Evolutionary conservation across 92 coral and sea anemone genomes (phyloP), one percentile per base, ranked within the genome.

Genomic region (Montipora capitata): DNA sequence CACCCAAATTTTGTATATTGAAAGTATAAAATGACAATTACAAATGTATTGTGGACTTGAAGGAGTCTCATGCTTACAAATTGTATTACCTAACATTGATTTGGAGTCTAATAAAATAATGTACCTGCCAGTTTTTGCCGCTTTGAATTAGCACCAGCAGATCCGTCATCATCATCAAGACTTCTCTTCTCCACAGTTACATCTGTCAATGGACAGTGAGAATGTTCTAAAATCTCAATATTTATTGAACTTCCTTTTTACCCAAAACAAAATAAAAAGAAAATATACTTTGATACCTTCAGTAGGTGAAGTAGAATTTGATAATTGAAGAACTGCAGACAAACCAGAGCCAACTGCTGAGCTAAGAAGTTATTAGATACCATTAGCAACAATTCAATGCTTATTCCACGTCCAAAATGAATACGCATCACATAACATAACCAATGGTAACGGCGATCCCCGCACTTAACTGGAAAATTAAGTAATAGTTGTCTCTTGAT

Each of bases 51-150:
- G 35, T 27, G 35, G 35, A 1, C 35, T 27, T 27, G 35, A 27
- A 27, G 35, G 35, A 27, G 35, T 1, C 35, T 27, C 35, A 27
- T 27, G 35, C 35, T 27, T 27, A 27, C 35, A 27, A 27, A 27
- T 27, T 27, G 35, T 27, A 1, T 27, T 27, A 27, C 10, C 7
- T 48, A 48, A 48, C 3, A n/a, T 38, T 77, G 18, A 9, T 1
- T 12, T 4, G 7, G 18, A 1, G 68, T 7, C 10, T 16, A 16
- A 39, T 5, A 4, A 3, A 1, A 20, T 52, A 15, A 10, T n/a
- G 38, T 77, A 97, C 99, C 99, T 86, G 97, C 95, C 9, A 97
- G 83, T 85, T 94, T 97, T 56, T 91, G 88, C 51, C 89, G 89
- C 86, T 97, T 97, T 10, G 62, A 85, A 44, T 73, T 62, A 7